These are phyloP conservation scores for Syngnathus floridae DNA, from an alignment of 2,113 vertebrate species.

Conservation along the genomic window DNA sequence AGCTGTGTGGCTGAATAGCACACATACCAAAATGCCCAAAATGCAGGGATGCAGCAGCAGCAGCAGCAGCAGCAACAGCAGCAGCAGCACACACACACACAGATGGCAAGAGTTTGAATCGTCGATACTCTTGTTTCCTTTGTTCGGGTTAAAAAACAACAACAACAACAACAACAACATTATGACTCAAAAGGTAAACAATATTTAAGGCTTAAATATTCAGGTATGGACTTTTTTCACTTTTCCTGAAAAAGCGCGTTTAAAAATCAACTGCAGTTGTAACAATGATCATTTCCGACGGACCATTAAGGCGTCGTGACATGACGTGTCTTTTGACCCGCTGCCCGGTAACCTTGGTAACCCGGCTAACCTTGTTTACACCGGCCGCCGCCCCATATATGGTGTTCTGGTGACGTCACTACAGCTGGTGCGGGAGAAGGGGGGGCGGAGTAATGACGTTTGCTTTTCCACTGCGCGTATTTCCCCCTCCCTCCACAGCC, in stretches of 20 bases:
- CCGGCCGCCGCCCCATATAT: constrained; percentile 65
- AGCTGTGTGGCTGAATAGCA: not conserved
- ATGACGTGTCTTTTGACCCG: constrained; percentile 38
- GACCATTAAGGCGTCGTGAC: constrained; percentile 17
- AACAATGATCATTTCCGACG: not conserved
- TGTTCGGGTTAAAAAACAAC: too few relatives aligned
- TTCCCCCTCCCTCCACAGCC: constrained; percentile 6
- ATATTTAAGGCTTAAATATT: too few relatives aligned
- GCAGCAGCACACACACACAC: too few relatives aligned
- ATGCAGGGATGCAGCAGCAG: not conserved
- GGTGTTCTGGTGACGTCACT: constrained; percentile 54
- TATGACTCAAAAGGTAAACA: too few relatives aligned
- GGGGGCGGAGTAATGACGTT: constrained; percentile 43
- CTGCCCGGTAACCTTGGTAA: constrained; percentile 29
- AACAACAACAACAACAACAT: too few relatives aligned
- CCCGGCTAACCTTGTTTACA: constrained; percentile 42
- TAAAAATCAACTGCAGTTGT: not conserved
- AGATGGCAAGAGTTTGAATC: too few relatives aligned
- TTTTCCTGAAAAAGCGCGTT: too few relatives aligned
- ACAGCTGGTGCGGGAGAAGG: constrained; percentile 1
- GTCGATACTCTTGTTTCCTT: too few relatives aligned
- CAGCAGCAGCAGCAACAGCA: not conserved
- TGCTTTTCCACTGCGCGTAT: constrained; percentile 62
- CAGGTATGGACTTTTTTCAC: too few relatives aligned
- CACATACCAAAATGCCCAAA: not conserved